phyloP scores from a whole-genome alignment of 2,888 invertebrate species.

The Melitaea athalia region DNA sequence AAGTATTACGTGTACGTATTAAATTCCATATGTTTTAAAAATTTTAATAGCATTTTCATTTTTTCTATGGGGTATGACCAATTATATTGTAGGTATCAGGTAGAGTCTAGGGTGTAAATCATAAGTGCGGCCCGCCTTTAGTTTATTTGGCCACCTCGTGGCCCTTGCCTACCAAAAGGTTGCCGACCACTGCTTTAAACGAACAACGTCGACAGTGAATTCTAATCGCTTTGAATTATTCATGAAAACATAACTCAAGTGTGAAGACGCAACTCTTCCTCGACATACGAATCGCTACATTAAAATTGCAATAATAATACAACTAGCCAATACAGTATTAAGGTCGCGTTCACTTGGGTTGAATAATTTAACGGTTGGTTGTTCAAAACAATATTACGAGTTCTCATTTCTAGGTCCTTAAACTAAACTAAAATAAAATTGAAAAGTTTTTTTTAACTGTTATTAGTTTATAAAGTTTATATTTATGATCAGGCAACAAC shows the following conservation, averaged over 20 bases:
- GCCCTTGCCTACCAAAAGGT: no score
- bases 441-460: not conserved
- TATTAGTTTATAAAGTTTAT: not conserved
- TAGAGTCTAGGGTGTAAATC: no score
- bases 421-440: not conserved
- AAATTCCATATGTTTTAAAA: no score
- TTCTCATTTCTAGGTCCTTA: not conserved
- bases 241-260: slow-evolving; percentile 54
- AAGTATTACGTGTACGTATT: no score
- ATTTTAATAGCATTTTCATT: no score
- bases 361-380: slow-evolving; percentile 29
- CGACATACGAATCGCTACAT: slow-evolving; percentile 37
- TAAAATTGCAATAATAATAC: slow-evolving; percentile 45
- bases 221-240: slow-evolving; percentile 68
- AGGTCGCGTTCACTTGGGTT: slow-evolving; percentile 38
- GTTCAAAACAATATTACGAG: slow-evolving; percentile 20
- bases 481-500: not conserved
- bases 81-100: no score
- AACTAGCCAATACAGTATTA: slow-evolving; percentile 42
- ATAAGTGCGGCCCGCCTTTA: no score
- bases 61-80: no score
- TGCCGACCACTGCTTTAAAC: no score
- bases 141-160: no score
- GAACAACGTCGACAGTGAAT: slow-evolving; percentile 51
- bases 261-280: slow-evolving; percentile 44